Evolutionary conservation across 2,888 invertebrate species (phyloP).

Genomic region (Tanypteryx hageni): DNA sequence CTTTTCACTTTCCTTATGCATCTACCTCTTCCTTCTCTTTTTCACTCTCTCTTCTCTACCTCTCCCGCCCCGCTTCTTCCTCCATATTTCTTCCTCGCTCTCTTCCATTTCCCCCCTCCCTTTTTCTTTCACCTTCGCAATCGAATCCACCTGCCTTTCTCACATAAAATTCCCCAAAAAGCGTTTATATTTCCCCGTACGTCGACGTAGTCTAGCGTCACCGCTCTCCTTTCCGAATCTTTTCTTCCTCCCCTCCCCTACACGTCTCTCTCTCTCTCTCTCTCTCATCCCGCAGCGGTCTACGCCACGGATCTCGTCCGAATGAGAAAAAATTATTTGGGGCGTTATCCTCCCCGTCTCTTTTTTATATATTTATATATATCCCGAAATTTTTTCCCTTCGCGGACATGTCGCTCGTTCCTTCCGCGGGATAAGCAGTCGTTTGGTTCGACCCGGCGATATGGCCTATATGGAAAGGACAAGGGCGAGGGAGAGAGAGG

Average conservation of each 20-base stretch:
- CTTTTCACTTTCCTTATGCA: too few species aligned
- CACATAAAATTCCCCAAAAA: neutral
- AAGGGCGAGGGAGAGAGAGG: neutral
- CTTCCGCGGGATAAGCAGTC: constrained; percentile 26
- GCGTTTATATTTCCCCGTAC: neutral
- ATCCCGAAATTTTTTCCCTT: neutral
- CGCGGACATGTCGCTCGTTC: neutral
- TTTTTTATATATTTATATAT: neutral
- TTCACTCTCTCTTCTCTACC: neutral
- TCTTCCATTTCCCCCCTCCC: neutral
- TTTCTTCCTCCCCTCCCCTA: neutral
- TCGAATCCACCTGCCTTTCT: neutral
- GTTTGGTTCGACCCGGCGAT: neutral
- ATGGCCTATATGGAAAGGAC: neutral
- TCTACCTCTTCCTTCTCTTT: too few species aligned
- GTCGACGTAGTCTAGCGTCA: neutral
- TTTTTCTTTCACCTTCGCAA: constrained; percentile 3
- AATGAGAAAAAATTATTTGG: constrained; percentile 9
- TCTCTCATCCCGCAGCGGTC: neutral
- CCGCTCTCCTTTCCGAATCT: neutral
- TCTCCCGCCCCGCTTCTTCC: neutral
- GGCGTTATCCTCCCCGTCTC: constrained; percentile 4
- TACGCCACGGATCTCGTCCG: neutral
- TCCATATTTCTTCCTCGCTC: neutral
- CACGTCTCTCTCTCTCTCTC: neutral